Conservation (phyloP, 1,140 invertebrate genomes). For the Neuroterus valhalla region DNA sequence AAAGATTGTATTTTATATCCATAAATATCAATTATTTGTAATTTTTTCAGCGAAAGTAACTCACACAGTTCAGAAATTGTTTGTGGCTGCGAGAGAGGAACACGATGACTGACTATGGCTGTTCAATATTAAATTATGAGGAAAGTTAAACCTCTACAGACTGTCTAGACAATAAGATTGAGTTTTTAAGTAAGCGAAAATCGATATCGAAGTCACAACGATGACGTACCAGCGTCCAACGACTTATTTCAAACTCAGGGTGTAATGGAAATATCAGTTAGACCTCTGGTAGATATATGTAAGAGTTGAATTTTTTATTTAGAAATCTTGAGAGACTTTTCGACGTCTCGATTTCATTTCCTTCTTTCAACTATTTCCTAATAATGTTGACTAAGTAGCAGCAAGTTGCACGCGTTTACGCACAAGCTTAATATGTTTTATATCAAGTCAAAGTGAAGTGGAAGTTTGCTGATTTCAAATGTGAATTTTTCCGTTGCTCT, state of each 20-base stretch:
- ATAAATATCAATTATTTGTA: slow-evolving; percentile 38
- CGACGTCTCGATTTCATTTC: neutral
- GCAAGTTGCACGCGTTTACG: too few species aligned
- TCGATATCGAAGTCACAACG: slow-evolving; percentile 5
- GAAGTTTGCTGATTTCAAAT: too few species aligned
- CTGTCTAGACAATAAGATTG: slow-evolving; percentile 40
- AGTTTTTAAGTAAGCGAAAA: neutral
- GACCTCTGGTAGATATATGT: neutral
- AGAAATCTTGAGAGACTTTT: neutral
- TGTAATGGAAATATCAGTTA: neutral
- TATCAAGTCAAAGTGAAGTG: too few species aligned
- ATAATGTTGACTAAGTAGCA: too few species aligned
- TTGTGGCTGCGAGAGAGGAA: slow-evolving; percentile 86
- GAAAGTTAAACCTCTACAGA: slow-evolving; percentile 16
- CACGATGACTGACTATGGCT: slow-evolving; percentile 50
- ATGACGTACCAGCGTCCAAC: neutral
- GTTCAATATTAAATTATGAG: neutral
- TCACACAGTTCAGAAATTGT: slow-evolving; percentile 83
- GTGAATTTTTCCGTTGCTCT: too few species aligned
- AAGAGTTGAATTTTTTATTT: neutral
- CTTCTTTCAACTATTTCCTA: neutral
- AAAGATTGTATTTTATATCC: slow-evolving; percentile 28
- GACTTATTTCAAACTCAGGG: neutral
- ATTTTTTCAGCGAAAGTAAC: slow-evolving; percentile 77
- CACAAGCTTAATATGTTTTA: too few species aligned